Conservation (phyloP, 2,113 vertebrate species). For the Phrynocephalus versicolor region DNA sequence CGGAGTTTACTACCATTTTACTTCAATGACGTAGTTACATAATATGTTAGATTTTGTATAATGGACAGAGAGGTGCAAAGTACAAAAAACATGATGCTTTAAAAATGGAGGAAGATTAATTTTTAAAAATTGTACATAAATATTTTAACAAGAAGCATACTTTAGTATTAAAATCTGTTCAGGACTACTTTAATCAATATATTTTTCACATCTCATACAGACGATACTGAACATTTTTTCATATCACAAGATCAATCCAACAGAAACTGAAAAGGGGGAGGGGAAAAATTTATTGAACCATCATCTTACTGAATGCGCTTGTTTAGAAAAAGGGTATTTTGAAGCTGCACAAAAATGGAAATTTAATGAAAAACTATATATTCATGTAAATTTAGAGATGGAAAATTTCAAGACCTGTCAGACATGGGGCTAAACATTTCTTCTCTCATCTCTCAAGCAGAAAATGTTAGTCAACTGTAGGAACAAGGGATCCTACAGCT, state of each 20-base stretch:
- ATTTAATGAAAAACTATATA: slow-evolving; percentile 37
- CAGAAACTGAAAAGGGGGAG: neutral
- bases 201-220: neutral
- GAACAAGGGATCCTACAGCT: neutral
- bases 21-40: neutral
- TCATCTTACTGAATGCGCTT: slow-evolving; percentile 49
- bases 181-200: neutral
- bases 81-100: neutral
- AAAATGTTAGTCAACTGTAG: slow-evolving; percentile 16
- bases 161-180: neutral
- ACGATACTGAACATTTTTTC: neutral
- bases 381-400: neutral
- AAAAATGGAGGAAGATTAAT: neutral
- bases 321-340: slow-evolving; percentile 42
- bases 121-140: neutral
- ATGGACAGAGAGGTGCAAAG: neutral
- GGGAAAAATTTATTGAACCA: slow-evolving; percentile 44
- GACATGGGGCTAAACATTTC: slow-evolving; percentile 15
- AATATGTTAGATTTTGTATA: neutral
- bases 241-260: neutral
- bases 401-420: slow-evolving; percentile 37
- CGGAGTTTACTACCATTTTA: neutral
- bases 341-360: slow-evolving; percentile 7
- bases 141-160: neutral
- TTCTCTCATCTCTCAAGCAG: fast-evolving